Evolutionary conservation across 2,888 invertebrate genomes (phyloP).

Genomic region (Polydrusus cervinus): DNA sequence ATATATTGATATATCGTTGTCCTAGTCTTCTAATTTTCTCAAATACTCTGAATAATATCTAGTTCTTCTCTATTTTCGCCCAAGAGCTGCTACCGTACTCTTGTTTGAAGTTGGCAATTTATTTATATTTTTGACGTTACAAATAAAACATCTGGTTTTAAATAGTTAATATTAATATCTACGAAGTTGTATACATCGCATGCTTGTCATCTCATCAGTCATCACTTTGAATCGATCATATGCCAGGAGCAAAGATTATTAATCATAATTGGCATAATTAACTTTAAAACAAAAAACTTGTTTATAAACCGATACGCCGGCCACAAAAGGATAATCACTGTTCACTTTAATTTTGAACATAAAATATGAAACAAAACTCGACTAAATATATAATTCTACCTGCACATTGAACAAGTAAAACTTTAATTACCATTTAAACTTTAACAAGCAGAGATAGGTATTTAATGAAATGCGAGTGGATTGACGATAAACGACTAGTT

Average conservation of each 20-base stretch:
- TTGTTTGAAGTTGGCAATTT: too few relatives aligned
- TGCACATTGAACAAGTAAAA: slow-evolving; percentile 10
- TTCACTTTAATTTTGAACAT: not conserved
- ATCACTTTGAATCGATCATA: not conserved
- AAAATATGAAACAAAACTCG: not conserved
- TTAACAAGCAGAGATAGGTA: slow-evolving; percentile 6
- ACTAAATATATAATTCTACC: slow-evolving; percentile 8
- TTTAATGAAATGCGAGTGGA: not conserved
- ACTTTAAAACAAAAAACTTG: slow-evolving; percentile 14
- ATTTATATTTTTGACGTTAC: not conserved
- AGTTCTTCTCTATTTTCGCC: too few relatives aligned
- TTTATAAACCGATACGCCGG: not conserved
- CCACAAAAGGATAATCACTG: slow-evolving; percentile 7
- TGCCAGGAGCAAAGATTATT: not conserved
- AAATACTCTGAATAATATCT: too few relatives aligned
- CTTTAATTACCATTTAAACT: slow-evolving; percentile 8
- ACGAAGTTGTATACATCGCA: not conserved
- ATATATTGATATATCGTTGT: too few relatives aligned
- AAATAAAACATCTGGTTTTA: not conserved
- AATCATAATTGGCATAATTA: slow-evolving; percentile 1
- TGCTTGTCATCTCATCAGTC: not conserved
- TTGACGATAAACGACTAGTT: not conserved
- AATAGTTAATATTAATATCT: not conserved
- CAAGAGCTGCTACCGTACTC: too few relatives aligned
- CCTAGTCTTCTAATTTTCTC: too few relatives aligned